phyloP scores from a whole-genome alignment of 1,140 invertebrate genomes.

The Dinothrombium tinctorium region DNA sequence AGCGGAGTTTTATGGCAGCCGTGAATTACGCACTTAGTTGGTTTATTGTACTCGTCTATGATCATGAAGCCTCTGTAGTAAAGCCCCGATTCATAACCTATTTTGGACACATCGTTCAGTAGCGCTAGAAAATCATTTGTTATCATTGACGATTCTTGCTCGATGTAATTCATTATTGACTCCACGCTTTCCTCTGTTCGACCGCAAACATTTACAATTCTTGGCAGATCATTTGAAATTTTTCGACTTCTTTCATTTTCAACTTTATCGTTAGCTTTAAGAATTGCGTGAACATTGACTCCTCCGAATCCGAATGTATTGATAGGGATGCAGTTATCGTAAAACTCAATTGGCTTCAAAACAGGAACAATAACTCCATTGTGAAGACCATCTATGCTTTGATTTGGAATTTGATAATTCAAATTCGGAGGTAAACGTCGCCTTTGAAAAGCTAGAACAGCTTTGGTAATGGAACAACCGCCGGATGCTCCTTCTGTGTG shows the following conservation, averaged over 20 bases:
- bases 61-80: too few species aligned
- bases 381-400: slow-evolving; percentile 54
- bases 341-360: slow-evolving; percentile 7
- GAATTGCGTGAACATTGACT: slow-evolving; percentile 12
- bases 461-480: slow-evolving; percentile 60
- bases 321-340: slow-evolving; percentile 36
- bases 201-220: background rate
- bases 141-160: too few species aligned
- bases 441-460: slow-evolving; percentile 64
- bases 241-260: slow-evolving; percentile 19
- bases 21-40: too few species aligned
- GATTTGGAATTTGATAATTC: slow-evolving; percentile 62
- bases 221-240: background rate
- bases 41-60: too few species aligned
- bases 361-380: slow-evolving; percentile 56
- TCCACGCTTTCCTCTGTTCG: background rate
- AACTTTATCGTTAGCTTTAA: slow-evolving; percentile 33
- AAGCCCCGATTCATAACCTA: too few species aligned
- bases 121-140: too few species aligned
- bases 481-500: slow-evolving; percentile 68
- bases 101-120: too few species aligned
- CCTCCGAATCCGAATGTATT: slow-evolving; percentile 27
- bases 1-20: too few species aligned
- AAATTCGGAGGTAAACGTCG: slow-evolving; percentile 66
- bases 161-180: background rate